Percentiles rank a stretch among this genome's conserved stretches.
Evolutionary conservation across 1,140 invertebrate species (phyloP).

Genomic region (Temnothorax curvispinosus): DNA sequence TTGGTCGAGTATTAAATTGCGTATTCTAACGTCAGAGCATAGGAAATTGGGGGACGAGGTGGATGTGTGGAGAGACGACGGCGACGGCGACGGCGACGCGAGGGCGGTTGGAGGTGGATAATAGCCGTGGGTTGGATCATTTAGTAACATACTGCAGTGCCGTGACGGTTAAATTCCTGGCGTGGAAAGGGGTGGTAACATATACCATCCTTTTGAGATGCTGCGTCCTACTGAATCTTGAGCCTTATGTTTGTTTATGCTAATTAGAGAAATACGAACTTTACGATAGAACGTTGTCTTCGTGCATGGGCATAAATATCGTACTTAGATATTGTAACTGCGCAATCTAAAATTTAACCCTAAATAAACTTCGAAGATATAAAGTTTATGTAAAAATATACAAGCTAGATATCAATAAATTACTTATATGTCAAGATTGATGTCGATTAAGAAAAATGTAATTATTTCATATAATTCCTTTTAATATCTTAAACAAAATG

Average conservation of each 20-base stretch:
- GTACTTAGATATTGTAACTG: neutral
- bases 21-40: slow-evolving; percentile 80
- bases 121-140: slow-evolving; percentile 84
- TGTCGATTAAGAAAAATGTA: neutral
- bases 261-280: slow-evolving; percentile 20
- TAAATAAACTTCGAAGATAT: neutral
- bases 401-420: neutral
- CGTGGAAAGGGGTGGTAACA: slow-evolving; percentile 24
- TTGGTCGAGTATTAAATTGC: slow-evolving; percentile 86
- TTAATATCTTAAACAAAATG: neutral
- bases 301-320: neutral
- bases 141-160: slow-evolving; percentile 85
- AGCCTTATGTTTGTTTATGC: slow-evolving; percentile 25
- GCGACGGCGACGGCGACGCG: too few species aligned
- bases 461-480: neutral
- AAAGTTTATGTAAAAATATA: slow-evolving; percentile 1
- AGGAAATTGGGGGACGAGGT: slow-evolving; percentile 66
- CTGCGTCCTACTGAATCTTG: neutral
- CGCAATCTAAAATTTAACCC: slow-evolving; percentile 1
- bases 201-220: slow-evolving; percentile 20
- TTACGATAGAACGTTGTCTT: neutral
- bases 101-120: slow-evolving; percentile 75
- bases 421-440: neutral
- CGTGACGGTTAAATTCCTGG: slow-evolving; percentile 78
- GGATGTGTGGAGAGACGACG: slow-evolving; percentile 62